Percentiles rank a stretch among this genome's conserved stretches.
phyloP scores from a whole-genome alignment of 2,888 invertebrate species.

The Xestoiulus laeticollis region DNA sequence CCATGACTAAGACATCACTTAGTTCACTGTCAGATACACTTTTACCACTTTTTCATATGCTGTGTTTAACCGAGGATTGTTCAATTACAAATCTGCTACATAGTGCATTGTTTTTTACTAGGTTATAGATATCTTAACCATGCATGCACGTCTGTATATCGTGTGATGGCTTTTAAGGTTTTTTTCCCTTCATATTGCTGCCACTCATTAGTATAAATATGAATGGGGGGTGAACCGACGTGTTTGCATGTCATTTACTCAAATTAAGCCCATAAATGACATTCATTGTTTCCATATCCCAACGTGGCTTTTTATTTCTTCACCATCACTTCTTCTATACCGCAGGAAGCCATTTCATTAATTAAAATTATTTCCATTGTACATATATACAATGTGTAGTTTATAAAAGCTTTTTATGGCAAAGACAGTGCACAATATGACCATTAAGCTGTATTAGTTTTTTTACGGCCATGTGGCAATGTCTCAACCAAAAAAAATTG shows the following conservation, averaged over 20 bases:
- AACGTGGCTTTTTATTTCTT: not conserved
- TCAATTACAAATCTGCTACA: no score
- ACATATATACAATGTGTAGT: not conserved
- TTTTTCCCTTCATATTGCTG: not conserved
- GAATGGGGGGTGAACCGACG: conserved; percentile 24
- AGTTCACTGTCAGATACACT: no score
- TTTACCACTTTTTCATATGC: no score
- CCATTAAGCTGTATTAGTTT: conserved; percentile 14
- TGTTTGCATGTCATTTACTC: conserved; percentile 26
- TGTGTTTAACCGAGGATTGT: no score
- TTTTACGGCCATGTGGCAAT: conserved; percentile 11
- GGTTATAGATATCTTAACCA: no score
- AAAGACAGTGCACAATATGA: conserved; percentile 1
- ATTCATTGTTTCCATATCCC: conserved; percentile 10
- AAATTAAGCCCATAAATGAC: conserved; percentile 26
- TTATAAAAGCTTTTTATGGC: not conserved
- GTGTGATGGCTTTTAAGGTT: not conserved
- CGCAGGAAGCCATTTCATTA: conserved; percentile 17
- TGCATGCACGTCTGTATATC: not conserved
- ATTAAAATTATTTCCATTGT: not conserved
- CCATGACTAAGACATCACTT: no score
- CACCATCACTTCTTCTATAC: no score
- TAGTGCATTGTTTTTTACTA: no score
- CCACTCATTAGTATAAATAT: conserved; percentile 16
- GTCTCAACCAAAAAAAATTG: not conserved